Evolutionary conservation across 2,797 vertebrate species (phyloP).

Genomic region (Uromys caudimaculatus): DNA sequence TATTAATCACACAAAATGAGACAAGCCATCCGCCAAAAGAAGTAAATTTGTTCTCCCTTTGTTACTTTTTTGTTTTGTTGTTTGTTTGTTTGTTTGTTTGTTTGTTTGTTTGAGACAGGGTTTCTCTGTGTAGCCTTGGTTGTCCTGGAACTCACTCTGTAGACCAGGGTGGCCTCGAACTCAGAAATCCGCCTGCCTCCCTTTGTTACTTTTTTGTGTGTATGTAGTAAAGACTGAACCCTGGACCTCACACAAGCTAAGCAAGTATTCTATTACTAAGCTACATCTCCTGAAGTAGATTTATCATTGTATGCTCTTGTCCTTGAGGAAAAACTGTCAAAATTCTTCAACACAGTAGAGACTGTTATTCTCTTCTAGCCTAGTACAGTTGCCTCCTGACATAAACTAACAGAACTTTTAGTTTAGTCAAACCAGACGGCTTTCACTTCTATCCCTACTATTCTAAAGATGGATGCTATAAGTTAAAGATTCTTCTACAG

Average conservation of each 20-base stretch:
- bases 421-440: not conserved
- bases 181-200: too few species aligned
- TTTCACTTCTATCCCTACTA: not conserved
- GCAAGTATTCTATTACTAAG: not conserved
- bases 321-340: not conserved
- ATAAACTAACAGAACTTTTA: conserved; percentile 2
- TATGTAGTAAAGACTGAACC: not conserved
- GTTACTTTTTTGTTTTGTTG: not conserved
- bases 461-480: not conserved
- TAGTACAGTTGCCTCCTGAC: not conserved
- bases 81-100: not conserved
- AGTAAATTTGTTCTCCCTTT: not conserved
- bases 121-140: too few species aligned
- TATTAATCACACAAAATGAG: not conserved
- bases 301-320: not conserved
- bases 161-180: too few species aligned
- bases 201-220: not conserved
- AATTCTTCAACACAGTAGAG: not conserved
- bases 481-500: not conserved
- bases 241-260: not conserved
- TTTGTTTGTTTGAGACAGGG: too few species aligned
- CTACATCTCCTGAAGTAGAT: not conserved
- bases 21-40: not conserved
- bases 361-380: not conserved
- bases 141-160: too few species aligned